Evolutionary conservation across 2,113 vertebrate species (phyloP).

Genomic region (Stomatorhinus ivindoensis): DNA sequence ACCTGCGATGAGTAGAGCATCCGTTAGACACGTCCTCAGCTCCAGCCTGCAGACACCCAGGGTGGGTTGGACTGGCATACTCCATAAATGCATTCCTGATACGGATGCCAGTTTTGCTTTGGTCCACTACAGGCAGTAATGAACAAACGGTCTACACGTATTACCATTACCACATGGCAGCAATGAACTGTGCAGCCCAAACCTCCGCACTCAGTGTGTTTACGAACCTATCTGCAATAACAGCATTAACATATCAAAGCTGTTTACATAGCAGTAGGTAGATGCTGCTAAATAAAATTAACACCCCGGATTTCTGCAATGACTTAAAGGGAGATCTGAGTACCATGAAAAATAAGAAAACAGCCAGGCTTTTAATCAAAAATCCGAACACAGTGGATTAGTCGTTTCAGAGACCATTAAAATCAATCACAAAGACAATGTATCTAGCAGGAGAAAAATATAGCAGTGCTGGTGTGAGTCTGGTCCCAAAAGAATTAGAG

Average conservation of each 20-base stretch:
- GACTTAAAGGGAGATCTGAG: background rate
- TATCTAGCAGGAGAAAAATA: background rate
- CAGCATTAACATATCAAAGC: constrained; percentile 5
- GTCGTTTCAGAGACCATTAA: background rate
- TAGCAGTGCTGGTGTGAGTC: background rate
- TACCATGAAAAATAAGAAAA: background rate
- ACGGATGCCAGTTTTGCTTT: background rate
- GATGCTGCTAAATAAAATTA: background rate
- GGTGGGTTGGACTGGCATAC: no score
- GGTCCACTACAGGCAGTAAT: background rate
- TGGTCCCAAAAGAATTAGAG: background rate
- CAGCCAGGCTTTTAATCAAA: background rate
- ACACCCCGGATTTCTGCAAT: background rate
- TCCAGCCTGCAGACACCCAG: background rate
- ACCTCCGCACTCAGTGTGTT: no score
- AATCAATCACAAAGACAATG: background rate
- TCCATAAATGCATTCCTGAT: background rate
- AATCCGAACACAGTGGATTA: background rate
- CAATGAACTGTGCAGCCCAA: background rate
- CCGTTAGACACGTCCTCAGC: background rate
- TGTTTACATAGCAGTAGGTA: background rate
- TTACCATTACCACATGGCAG: background rate
- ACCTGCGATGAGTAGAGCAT: background rate
- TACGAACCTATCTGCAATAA: background rate
- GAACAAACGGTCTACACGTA: background rate